Base-by-base conservation (phyloP, 2,797 vertebrate genomes). In the Muscicapa striata region DNA sequence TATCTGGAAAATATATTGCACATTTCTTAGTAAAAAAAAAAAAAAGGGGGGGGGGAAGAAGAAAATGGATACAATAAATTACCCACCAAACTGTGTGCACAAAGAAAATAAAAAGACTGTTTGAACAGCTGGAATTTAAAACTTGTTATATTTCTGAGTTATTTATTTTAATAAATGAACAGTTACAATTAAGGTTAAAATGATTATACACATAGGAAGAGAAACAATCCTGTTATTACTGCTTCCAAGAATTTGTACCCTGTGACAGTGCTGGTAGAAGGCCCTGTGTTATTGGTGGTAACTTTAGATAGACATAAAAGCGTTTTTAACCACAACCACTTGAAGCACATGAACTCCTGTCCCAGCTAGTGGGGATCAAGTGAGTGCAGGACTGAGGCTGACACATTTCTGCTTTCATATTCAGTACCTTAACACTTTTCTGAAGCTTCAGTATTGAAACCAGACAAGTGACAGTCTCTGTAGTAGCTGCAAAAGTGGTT, bases 61-160 rank as follows among this genome's bases (percentile, higher is more conserved):
- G 15, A 63, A 95, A 94, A 94, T 62, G 24, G 54, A 73, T 93
- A 66, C 64, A 92, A 95, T 84, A 93, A 93, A 90, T 81, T 88
- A 79, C 70, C 41, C 74, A 93, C 30, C 26, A 85, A 94, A 90
- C 40, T 0, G 0, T 70, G 70, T 9, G 13, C 85, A 86, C 51
- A 93, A 91, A 68, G 91, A 52, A 95, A 94, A 90, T 55, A 88
- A 76, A 93, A 89, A 40, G 82, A 57, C 26, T 95, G 87, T 95
- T 96, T 96, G 63, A 95, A 96, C 92, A 97, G 96, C 94, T 96
- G 95, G 74, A 94, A 94, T 91, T 91, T 58, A 93, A 90, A 96
- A 80, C 38, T 81, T 77, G 26, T 38, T 91, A 70, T 95, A 95
- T 91, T 95, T 64, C 48, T 38, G 32, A 74, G 77, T 77, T 96